Conservation (phyloP, 2,797 vertebrate species). For the Gymnothorax javanicus region DNA sequence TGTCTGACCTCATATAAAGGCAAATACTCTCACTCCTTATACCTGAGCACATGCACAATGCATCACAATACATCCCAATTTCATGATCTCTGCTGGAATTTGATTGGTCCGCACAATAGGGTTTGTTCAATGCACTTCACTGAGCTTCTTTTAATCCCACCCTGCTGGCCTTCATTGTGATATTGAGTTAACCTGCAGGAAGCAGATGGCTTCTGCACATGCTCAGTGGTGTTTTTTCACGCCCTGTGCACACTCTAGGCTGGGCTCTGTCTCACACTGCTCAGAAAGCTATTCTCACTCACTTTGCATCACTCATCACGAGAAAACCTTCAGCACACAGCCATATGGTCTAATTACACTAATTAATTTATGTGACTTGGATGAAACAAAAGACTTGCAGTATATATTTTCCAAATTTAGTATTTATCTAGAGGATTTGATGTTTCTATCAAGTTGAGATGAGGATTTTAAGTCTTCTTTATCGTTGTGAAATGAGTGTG, state of each 20-base stretch:
- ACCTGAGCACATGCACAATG: background rate
- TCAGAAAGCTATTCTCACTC: background rate
- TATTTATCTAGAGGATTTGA: background rate
- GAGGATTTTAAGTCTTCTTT: background rate
- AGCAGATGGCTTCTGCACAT: background rate
- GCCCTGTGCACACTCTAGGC: background rate
- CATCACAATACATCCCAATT: background rate
- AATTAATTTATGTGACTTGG: background rate
- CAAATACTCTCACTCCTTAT: too few relatives aligned
- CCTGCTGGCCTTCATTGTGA: background rate
- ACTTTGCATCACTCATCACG: background rate
- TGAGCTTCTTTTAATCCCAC: background rate
- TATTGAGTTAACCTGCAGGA: background rate
- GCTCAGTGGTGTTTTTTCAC: background rate
- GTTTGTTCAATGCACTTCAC: background rate
- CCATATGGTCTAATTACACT: background rate
- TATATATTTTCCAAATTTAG: background rate
- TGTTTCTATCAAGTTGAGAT: background rate
- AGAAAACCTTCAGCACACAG: background rate
- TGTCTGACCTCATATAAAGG: background rate
- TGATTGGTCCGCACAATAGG: background rate
- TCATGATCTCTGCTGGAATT: background rate
- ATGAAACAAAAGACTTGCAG: background rate
- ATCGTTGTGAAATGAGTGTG: background rate
- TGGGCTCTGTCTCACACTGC: background rate